phyloP scores from a whole-genome alignment of 2,888 invertebrate species.

The Yponomeuta plumbellus region DNA sequence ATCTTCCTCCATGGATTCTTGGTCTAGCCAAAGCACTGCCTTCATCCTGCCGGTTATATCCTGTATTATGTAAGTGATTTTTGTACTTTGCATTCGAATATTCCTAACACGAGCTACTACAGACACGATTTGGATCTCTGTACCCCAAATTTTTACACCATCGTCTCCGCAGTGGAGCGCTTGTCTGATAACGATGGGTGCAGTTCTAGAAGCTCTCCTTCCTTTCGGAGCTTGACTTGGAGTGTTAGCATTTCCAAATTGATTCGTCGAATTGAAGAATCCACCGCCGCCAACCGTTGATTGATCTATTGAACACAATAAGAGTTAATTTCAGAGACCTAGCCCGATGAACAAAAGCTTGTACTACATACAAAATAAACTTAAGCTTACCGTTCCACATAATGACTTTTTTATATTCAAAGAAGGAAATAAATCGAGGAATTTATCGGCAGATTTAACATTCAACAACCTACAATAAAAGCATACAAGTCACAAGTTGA shows the following conservation, averaged over 20 bases:
- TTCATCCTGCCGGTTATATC: slow-evolving; percentile 71
- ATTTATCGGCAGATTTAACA: neutral
- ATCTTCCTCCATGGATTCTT: slow-evolving; percentile 69
- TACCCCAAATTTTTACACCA: slow-evolving; percentile 70
- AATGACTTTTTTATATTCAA: slow-evolving; percentile 16
- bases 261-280: slow-evolving; percentile 64
- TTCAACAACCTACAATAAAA: no score
- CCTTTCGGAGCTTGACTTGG: slow-evolving; percentile 64
- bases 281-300: slow-evolving; percentile 61
- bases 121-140: slow-evolving; percentile 65
- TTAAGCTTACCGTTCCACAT: slow-evolving; percentile 48
- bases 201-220: slow-evolving; percentile 63
- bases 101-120: slow-evolving; percentile 61
- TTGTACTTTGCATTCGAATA: slow-evolving; percentile 66
- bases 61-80: slow-evolving; percentile 70
- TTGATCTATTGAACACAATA: slow-evolving; percentile 53
- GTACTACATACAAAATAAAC: no score
- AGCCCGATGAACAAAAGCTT: neutral
- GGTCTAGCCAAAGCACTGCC: slow-evolving; percentile 68
- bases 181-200: slow-evolving; percentile 68
- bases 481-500: neutral
- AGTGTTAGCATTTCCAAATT: slow-evolving; percentile 65
- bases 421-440: neutral
- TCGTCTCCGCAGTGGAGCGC: slow-evolving; percentile 67
- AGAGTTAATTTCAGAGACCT: neutral